Evolutionary conservation across 2,797 vertebrate species (phyloP).

Genomic region (Dryobates pubescens): DNA sequence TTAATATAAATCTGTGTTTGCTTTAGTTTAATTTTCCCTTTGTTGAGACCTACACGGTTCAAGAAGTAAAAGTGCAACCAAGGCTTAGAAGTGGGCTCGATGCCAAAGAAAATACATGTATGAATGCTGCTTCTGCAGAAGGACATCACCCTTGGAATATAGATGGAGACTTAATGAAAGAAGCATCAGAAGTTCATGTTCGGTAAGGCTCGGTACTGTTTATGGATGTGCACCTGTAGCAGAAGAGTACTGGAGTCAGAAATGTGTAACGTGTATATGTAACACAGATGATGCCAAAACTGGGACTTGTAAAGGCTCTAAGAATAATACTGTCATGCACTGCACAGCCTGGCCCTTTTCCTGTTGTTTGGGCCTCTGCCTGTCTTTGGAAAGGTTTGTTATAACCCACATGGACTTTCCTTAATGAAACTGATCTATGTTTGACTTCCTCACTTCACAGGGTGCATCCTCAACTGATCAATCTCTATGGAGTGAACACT

Average conservation of each 20-base stretch:
- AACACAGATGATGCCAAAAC: background rate
- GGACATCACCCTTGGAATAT: constrained; percentile 89
- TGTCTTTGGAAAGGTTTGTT: background rate
- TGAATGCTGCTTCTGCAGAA: constrained; percentile 75
- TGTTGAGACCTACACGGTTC: constrained; percentile 87
- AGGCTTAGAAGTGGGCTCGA: constrained; percentile 49
- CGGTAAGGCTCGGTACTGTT: constrained; percentile 74
- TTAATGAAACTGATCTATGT: background rate
- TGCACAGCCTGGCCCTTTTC: background rate
- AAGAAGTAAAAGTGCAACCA: constrained; percentile 85
- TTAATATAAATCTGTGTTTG: constrained; percentile 44
- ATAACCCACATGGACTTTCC: background rate
- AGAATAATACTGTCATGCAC: background rate
- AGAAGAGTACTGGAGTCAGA: background rate
- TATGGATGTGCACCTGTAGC: background rate
- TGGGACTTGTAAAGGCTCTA: background rate
- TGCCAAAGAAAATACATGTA: constrained; percentile 62
- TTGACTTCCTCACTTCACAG: constrained; percentile 74
- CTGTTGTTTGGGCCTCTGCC: background rate
- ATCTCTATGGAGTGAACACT: constrained; percentile 86
- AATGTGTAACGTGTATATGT: background rate
- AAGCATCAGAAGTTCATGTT: constrained; percentile 84
- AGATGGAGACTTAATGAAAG: constrained; percentile 91
- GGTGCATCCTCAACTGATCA: constrained; percentile 88
- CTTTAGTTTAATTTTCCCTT: constrained; percentile 93